Base-by-base conservation (phyloP, 1,140 invertebrate species). In the Schlechtendalia chinensis region DNA sequence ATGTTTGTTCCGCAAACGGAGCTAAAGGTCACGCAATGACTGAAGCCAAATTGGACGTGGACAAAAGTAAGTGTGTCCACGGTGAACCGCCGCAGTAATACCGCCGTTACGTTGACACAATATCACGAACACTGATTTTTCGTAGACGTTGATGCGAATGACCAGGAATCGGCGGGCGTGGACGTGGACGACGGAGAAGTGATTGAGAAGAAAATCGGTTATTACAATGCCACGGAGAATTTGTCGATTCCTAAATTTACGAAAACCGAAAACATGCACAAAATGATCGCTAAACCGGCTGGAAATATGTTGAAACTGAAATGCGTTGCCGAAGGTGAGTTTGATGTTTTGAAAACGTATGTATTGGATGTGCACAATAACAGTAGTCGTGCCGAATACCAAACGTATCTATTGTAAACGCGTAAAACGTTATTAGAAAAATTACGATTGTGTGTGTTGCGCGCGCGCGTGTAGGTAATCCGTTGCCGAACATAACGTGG, bases 1-100 rank as follows among this genome's bases (percentile, higher is more conserved):
- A 98, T 84, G 93, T 93, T 0, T 98, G 96, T 85, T 88, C 96
- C 6, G 94, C 93, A 17, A 88, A 90, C 5, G 89, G 89, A 47
- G 87, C 96, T 12, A 96, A 96, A 0, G 88, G 88, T 53, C 90
- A 90, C 1, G 82, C 81, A 45, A 90, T 90, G 61, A 89, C 90
- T 59, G 94, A 91, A 84, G 94, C 94, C 17, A 97, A 94, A 86
- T 87, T 98, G 3, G 89, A 89, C 54, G 94, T 98, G 19, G 87
- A 94, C 5, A 91, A 94, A 85, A 89, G 91, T 75, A 58, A 19
- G 8, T 61, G 45, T 39, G 39, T 22, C 54, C 45, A 24, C 0
- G 14, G 14, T 16, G 3, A 45, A 50, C 22, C 19, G 24, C 10
- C n/a, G n/a, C n/a, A n/a, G n/a, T n/a, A n/a, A n/a, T n/a, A n/a